Percentiles rank a stretch among this genome's conserved stretches.
These are phyloP conservation scores for Columba guinea DNA, from an alignment of 2,797 vertebrate genomes.

Conservation along the genomic window DNA sequence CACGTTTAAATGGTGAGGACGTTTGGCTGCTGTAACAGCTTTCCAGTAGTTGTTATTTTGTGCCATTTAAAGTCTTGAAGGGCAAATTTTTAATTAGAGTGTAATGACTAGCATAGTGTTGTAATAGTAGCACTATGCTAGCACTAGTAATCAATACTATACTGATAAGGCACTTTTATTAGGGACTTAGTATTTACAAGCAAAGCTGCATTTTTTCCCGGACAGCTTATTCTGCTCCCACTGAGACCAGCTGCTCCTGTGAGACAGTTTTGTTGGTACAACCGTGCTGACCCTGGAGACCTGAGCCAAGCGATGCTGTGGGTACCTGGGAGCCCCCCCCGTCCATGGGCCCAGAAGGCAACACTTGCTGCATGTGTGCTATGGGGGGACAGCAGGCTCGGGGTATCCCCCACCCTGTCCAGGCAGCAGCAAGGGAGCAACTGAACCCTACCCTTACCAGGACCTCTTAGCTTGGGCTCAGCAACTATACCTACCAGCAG, in stretches of 20 bases:
- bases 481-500: neutral
- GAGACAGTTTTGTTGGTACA: neutral
- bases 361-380: fast-evolving
- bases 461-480: neutral
- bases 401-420: fast-evolving
- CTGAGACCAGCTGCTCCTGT: neutral
- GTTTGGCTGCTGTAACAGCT: neutral
- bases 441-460: neutral
- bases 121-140: neutral
- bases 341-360: neutral
- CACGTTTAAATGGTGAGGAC: neutral
- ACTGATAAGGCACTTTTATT: neutral
- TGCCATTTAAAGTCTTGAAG: neutral
- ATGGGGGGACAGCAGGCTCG: fast-evolving
- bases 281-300: neutral
- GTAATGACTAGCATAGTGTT: neutral
- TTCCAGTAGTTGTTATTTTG: neutral
- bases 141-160: neutral
- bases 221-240: neutral
- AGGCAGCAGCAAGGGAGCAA: neutral
- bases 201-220: neutral
- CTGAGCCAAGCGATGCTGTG: neutral
- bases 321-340: neutral
- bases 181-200: neutral
- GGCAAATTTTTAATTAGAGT: neutral